These are phyloP conservation scores for Leucophora obtusa DNA, from an alignment of 2,888 invertebrate species.

Conservation along the genomic window DNA sequence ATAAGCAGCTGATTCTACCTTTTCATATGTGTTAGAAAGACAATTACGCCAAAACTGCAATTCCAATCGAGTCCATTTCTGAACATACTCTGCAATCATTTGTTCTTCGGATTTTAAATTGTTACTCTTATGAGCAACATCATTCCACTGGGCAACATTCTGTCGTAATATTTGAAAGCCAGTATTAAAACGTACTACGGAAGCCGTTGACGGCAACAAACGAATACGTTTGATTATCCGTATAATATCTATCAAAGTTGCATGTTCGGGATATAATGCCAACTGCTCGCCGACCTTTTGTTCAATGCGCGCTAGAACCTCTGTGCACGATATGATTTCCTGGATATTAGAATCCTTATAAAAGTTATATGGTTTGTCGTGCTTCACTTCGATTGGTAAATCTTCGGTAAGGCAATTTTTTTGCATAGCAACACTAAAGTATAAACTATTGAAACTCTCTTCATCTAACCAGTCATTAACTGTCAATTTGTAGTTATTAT, in stretches of 20 bases:
- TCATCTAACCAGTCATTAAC: conserved; percentile 73
- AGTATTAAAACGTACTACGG: conserved; percentile 91
- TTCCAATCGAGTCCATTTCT: conserved; percentile 94
- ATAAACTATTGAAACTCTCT: conserved; percentile 72
- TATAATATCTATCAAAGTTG: conserved; percentile 87
- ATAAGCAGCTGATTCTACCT: conserved; percentile 83
- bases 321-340: conserved; percentile 86
- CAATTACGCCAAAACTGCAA: conserved; percentile 92
- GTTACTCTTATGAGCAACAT: conserved; percentile 91
- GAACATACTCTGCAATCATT: conserved; percentile 88
- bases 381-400: conserved; percentile 20
- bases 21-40: conserved; percentile 84
- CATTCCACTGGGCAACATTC: conserved; percentile 94
- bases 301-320: conserved; percentile 84
- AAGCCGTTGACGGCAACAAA: conserved; percentile 87
- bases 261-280: conserved; percentile 93
- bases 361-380: conserved; percentile 81
- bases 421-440: conserved; percentile 74
- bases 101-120: conserved; percentile 87
- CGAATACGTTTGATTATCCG: conserved; percentile 81
- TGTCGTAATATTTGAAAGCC: conserved; percentile 93
- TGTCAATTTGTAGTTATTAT: conserved; percentile 71
- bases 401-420: conserved; percentile 72
- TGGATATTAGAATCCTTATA: conserved; percentile 90
- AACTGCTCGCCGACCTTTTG: conserved; percentile 83